These are phyloP conservation scores for Leptinotarsa lineolata DNA, from an alignment of 1,140 invertebrate species.

Conservation along the genomic window DNA sequence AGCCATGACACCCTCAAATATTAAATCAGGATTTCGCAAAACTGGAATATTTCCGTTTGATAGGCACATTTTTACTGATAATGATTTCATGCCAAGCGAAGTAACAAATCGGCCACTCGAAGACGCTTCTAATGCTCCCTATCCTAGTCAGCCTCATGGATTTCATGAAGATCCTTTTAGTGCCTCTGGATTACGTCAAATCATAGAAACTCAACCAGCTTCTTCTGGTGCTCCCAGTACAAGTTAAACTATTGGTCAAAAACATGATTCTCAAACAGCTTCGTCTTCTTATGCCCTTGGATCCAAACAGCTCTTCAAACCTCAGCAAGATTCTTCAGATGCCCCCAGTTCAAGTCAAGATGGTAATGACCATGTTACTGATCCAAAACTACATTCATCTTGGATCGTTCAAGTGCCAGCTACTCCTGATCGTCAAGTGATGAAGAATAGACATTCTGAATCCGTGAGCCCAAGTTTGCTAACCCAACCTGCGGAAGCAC, in stretches of 20 bases:
- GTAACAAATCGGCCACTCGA: constrained; percentile 38
- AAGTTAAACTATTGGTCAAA: background rate
- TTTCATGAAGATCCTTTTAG: background rate
- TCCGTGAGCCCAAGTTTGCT: too few species aligned
- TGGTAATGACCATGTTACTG: too few species aligned
- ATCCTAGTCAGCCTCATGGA: background rate
- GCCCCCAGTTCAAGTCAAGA: too few species aligned
- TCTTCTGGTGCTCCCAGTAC: background rate
- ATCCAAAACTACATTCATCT: too few species aligned
- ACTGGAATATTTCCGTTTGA: constrained; percentile 56
- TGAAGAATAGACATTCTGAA: too few species aligned
- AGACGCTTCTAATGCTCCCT: background rate
- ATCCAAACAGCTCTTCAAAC: too few species aligned
- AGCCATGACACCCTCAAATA: constrained; percentile 51
- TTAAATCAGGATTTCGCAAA: constrained; percentile 55
- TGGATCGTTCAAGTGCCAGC: too few species aligned
- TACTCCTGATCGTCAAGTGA: too few species aligned
- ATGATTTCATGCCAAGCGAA: constrained; percentile 50
- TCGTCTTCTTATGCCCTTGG: too few species aligned
- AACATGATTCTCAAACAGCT: too few species aligned
- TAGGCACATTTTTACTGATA: constrained; percentile 51
- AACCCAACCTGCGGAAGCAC: too few species aligned
- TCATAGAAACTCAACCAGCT: background rate
- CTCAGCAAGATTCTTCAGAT: too few species aligned
- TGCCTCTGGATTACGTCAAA: background rate